Conservation (phyloP, 2,113 vertebrate genomes). For the Peromyscus polionotus region DNA sequence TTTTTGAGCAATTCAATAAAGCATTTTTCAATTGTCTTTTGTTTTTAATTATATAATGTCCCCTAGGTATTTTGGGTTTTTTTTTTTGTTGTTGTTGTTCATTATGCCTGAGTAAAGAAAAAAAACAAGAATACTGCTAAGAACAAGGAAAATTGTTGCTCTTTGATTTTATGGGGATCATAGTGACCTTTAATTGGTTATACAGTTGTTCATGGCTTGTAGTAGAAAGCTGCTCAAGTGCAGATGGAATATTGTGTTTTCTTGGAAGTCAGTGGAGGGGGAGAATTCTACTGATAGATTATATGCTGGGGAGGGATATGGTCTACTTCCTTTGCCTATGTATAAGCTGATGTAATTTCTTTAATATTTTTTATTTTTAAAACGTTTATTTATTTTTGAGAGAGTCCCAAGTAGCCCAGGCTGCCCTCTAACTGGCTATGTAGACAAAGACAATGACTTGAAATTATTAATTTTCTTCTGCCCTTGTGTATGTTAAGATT, state of each 20-base stretch:
- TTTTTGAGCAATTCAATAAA: constrained; percentile 12
- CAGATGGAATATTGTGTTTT: neutral
- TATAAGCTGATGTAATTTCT: neutral
- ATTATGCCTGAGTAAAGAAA: neutral
- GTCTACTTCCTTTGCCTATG: accelerated
- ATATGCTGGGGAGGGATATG: neutral
- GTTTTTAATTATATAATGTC: constrained; percentile 30
- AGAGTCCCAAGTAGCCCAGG: neutral
- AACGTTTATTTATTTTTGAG: neutral
- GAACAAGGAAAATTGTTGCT: neutral
- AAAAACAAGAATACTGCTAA: neutral
- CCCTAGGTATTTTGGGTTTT: neutral
- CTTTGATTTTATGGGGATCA: neutral
- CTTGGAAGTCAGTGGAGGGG: neutral
- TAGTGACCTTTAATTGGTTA: neutral
- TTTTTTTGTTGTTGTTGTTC: neutral
- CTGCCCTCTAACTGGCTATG: neutral
- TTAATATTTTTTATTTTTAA: neutral
- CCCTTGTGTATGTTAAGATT: neutral
- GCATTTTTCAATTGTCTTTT: neutral
- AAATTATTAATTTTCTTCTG: neutral
- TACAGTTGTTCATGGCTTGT: neutral
- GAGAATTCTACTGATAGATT: neutral
- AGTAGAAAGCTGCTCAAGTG: neutral
- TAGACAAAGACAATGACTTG: neutral